A percentile compares a stretch with the other conserved stretches of the same genome.
Evolutionary conservation across 2,888 invertebrate genomes (phyloP).

Genomic region (Phyllotreta cruciferae): DNA sequence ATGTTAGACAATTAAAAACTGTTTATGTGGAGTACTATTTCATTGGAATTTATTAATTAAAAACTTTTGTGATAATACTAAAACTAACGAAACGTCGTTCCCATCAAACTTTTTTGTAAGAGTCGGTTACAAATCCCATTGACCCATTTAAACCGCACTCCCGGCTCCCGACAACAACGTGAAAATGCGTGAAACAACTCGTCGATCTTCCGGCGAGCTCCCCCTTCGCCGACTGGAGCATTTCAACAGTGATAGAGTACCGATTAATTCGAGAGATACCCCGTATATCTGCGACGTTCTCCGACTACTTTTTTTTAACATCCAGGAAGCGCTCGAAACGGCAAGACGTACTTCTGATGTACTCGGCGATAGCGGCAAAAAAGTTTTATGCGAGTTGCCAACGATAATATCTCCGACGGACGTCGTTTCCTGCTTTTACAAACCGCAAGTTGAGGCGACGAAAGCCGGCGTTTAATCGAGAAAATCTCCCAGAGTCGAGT

Average conservation of each 20-base stretch:
- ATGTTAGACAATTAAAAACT: no score
- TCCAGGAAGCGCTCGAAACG: slow-evolving; percentile 13
- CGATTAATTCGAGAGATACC: slow-evolving; percentile 22
- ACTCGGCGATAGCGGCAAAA: slow-evolving; percentile 16
- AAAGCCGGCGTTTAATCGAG: slow-evolving; percentile 16
- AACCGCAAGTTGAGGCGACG: slow-evolving; percentile 1
- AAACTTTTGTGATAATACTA: no score
- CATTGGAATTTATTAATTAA: no score
- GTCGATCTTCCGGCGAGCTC: not conserved
- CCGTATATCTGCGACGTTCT: slow-evolving; percentile 7
- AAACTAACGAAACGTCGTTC: no score
- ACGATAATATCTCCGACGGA: slow-evolving; percentile 16
- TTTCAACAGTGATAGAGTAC: slow-evolving; percentile 24
- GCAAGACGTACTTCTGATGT: slow-evolving; percentile 22
- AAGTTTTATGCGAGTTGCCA: slow-evolving; percentile 20
- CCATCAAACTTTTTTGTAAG: no score
- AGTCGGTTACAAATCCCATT: no score
- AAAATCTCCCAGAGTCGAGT: not conserved
- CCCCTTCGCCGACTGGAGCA: slow-evolving; percentile 9
- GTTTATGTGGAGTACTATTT: no score
- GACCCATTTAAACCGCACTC: no score
- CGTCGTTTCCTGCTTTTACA: slow-evolving; percentile 14
- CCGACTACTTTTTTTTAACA: slow-evolving; percentile 13
- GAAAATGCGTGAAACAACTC: no score
- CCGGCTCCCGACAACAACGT: no score